Evolutionary conservation across 2,888 invertebrate species (phyloP).

Genomic region (Diabrotica balteata): DNA sequence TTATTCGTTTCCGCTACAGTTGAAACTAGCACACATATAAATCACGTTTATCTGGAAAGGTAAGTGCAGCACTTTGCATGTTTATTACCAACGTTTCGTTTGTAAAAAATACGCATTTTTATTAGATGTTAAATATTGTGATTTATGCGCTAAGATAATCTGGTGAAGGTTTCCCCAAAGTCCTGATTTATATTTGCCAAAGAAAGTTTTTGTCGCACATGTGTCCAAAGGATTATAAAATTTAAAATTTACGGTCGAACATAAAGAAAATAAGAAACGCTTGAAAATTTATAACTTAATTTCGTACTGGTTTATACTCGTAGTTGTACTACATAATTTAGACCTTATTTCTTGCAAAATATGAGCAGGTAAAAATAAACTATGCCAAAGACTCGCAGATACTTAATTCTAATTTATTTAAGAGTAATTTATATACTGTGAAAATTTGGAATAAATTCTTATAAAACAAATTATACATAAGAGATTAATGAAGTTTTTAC

Average conservation of each 20-base stretch:
- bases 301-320: no score
- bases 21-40: slow-evolving; percentile 40
- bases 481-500: no score
- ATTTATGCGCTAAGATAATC: slow-evolving; percentile 23
- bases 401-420: no score
- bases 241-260: slow-evolving; percentile 9
- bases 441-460: no score
- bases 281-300: not conserved
- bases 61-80: slow-evolving; percentile 39
- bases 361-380: no score
- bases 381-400: no score
- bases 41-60: slow-evolving; percentile 44
- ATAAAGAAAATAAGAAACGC: not conserved
- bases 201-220: slow-evolving; percentile 15
- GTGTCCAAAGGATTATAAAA: slow-evolving; percentile 23
- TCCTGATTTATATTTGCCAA: slow-evolving; percentile 18
- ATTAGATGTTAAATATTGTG: slow-evolving; percentile 26
- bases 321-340: no score
- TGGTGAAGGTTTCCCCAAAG: slow-evolving; percentile 13
- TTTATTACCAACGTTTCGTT: slow-evolving; percentile 31
- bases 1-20: slow-evolving; percentile 31
- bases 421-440: no score
- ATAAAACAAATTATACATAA: no score
- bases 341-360: no score
- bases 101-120: slow-evolving; percentile 28